Evolutionary conservation across 1,140 invertebrate genomes (phyloP).

Genomic region (Hycleus cichorii): DNA sequence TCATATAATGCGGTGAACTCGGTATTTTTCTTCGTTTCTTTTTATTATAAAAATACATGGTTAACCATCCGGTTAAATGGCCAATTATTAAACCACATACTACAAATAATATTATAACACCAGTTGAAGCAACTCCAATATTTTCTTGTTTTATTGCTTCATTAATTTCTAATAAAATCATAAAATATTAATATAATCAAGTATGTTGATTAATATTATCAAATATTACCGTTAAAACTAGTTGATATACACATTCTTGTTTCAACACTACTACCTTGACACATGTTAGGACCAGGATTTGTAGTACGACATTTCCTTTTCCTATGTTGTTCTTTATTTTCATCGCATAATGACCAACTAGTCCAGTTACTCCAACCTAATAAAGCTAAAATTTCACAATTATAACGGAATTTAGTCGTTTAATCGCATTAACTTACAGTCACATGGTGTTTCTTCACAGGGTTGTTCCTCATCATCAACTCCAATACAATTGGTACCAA

Average conservation of each 20-base stretch:
- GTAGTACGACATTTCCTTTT: conserved; percentile 52
- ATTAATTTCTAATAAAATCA: background rate
- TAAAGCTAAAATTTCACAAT: conserved; percentile 40
- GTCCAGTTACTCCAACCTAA: conserved; percentile 59
- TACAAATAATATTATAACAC: conserved; percentile 22
- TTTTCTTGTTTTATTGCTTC: background rate
- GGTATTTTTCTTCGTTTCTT: conserved; percentile 49
- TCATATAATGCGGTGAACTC: conserved; percentile 68
- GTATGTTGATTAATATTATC: background rate
- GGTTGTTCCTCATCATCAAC: conserved; percentile 46
- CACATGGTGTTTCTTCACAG: conserved; percentile 56
- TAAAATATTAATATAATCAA: background rate
- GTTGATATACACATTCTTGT: conserved; percentile 53
- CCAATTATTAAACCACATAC: conserved; percentile 44
- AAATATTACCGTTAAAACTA: conserved; percentile 34
- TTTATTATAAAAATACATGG: conserved; percentile 24
- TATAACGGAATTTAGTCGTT: background rate
- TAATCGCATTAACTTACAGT: conserved; percentile 41
- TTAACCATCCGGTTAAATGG: conserved; percentile 7
- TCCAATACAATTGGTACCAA: conserved; percentile 49
- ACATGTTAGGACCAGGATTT: conserved; percentile 49
- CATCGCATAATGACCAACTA: conserved; percentile 61
- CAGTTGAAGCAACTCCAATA: background rate
- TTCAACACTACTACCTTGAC: conserved; percentile 57
- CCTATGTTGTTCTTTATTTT: conserved; percentile 55